Percentiles rank a stretch among this genome's conserved stretches.
Conservation (phyloP, 1,140 invertebrate genomes). For the Meloidogyne exigua region DNA sequence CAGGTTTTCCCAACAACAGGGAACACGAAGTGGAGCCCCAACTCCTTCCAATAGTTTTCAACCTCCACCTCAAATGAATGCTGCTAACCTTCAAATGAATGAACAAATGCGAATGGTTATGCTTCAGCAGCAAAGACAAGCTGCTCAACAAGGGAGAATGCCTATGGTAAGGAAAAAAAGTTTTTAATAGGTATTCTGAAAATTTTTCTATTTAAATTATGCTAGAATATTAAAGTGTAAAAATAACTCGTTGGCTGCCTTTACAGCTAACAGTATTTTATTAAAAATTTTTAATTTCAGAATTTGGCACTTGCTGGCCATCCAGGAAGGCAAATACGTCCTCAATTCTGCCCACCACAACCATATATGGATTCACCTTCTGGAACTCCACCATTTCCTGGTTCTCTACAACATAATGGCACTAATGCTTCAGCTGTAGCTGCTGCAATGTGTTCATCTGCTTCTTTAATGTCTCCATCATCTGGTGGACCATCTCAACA, state of each 20-base stretch:
- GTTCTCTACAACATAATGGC: slow-evolving; percentile 11
- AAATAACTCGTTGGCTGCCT: too few relatives aligned
- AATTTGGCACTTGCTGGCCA: not conserved
- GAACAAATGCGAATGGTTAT: slow-evolving; percentile 20
- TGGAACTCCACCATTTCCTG: slow-evolving; percentile 35
- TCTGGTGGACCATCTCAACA: slow-evolving; percentile 9
- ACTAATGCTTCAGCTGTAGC: slow-evolving; percentile 3
- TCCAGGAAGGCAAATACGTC: not conserved
- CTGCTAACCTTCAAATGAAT: not conserved
- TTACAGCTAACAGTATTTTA: too few relatives aligned
- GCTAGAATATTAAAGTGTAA: too few relatives aligned
- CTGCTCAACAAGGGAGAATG: slow-evolving; percentile 9
- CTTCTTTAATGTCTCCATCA: slow-evolving; percentile 31
- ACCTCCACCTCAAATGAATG: slow-evolving; percentile 16
- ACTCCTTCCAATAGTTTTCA: slow-evolving; percentile 27
- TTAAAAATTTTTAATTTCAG: not conserved
- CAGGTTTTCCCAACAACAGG: slow-evolving; percentile 14
- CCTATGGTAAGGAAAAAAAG: slow-evolving; percentile 16
- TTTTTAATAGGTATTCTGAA: too few relatives aligned
- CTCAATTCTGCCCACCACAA: slow-evolving; percentile 19
- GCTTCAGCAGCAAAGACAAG: slow-evolving; percentile 1
- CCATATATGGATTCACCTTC: slow-evolving; percentile 36
- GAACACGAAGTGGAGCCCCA: slow-evolving; percentile 35
- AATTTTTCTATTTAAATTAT: too few relatives aligned
- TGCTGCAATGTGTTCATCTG: slow-evolving; percentile 31